Base-by-base conservation (phyloP, 2,888 invertebrate species). In the Acholoe squamosa region DNA sequence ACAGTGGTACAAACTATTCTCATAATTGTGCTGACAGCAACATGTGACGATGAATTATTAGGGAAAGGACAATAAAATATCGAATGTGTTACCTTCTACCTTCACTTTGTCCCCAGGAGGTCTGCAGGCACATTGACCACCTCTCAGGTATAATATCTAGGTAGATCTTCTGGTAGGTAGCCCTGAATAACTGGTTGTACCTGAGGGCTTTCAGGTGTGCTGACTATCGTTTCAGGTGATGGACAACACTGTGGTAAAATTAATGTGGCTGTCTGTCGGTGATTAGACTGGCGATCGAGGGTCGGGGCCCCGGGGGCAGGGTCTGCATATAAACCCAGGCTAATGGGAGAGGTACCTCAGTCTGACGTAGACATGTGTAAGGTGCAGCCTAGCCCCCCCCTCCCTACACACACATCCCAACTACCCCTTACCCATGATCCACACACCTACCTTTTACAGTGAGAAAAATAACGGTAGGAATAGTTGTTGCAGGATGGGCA, bases 351-450 rank as follows among this genome's bases (percentile, higher is more conserved):
- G 33, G 22, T 22, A 43, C 22, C 80, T 22, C 33, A 33, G 80
- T 3, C 80, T 34, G 80, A 80, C 80, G n/a, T 22, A 25, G 80
- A 43, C 80, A 43, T 80, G 80, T 80, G 80, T 80, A 80, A 80
- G 80, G 80, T 34, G 80, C 80, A 19, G 1, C 19, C 76, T 76
- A 31, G 1, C 76, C 31, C 76, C 76, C 61, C 76, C 76, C 25
- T 16, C 76, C 76, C 76, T 31, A 25, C 76, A 14, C 31, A 28
- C 25, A 19, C 31, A 12, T 25, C 71, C 71, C 28, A n/a, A 16
- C 76, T 19, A 7, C 61, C 43, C 43, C 43, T 10, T 43, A n/a
- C n/a, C 43, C 43, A 43, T 3, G 43, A 43, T 43, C 43, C 43
- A 7, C 10, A 43, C 10, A 43, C 43, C 43, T 43, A 43, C 43